Evolutionary conservation across 2,888 invertebrate genomes (phyloP).

Genomic region (Boloria selene): DNA sequence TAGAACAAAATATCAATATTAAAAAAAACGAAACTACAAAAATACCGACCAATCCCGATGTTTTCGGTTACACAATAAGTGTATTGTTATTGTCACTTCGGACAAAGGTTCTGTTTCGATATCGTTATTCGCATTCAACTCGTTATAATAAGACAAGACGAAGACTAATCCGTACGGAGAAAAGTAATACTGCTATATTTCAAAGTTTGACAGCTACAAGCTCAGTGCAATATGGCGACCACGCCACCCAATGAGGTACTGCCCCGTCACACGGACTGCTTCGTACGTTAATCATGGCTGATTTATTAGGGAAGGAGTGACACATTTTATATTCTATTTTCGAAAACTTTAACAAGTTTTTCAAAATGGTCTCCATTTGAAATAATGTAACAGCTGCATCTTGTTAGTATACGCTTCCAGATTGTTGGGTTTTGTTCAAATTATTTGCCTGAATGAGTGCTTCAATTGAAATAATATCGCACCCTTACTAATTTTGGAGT

Average conservation of each 20-base stretch:
- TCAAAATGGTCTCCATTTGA: constrained; percentile 74
- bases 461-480: constrained; percentile 53
- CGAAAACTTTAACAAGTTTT: constrained; percentile 76
- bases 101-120: constrained; percentile 51
- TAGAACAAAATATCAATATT: constrained; percentile 69
- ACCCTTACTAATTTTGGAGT: constrained; percentile 44
- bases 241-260: constrained; percentile 79
- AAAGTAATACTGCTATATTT: constrained; percentile 73
- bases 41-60: constrained; percentile 38
- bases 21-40: constrained; percentile 42
- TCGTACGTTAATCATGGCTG: constrained; percentile 78
- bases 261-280: constrained; percentile 74
- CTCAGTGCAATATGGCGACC: constrained; percentile 80
- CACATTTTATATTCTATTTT: constrained; percentile 82
- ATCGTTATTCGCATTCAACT: constrained; percentile 57
- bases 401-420: constrained; percentile 73
- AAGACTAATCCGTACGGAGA: constrained; percentile 64
- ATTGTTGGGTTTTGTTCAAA: constrained; percentile 69
- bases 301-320: constrained; percentile 80
- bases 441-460: constrained; percentile 72
- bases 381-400: constrained; percentile 77
- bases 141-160: constrained; percentile 74
- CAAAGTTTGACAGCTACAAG: constrained; percentile 82
- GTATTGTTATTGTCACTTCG: constrained; percentile 34
- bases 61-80: constrained; percentile 39